phyloP scores from a whole-genome alignment of 2,113 vertebrate species.

The Sitta europaea region DNA sequence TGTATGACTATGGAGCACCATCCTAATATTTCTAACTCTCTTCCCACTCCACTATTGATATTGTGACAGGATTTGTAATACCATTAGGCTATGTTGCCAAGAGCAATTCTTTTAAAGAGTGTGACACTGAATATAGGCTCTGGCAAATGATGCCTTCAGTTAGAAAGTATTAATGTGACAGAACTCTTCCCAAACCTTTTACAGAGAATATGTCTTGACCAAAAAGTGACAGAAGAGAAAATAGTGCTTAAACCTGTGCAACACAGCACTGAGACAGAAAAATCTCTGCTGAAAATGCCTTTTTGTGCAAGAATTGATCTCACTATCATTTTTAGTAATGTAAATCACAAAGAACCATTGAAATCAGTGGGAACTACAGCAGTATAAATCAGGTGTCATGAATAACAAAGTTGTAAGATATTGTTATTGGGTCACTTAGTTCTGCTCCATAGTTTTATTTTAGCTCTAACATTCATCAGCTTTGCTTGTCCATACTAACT shows the following conservation, averaged over 20 bases:
- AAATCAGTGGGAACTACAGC: neutral
- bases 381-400: neutral
- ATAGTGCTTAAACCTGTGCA: neutral
- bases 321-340: neutral
- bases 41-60: constrained; percentile 12
- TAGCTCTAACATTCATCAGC: neutral
- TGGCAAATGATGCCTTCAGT: constrained; percentile 42
- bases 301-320: neutral
- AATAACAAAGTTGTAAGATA: neutral
- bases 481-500: constrained; percentile 3
- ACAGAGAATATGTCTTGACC: constrained; percentile 1
- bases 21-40: constrained; percentile 25
- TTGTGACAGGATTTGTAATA: constrained; percentile 45
- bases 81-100: constrained; percentile 20
- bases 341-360: neutral
- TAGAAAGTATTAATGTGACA: constrained; percentile 39
- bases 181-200: constrained; percentile 26
- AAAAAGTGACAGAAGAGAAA: constrained; percentile 35
- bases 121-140: constrained; percentile 45
- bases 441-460: constrained; percentile 9
- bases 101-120: constrained; percentile 36
- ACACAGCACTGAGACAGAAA: neutral
- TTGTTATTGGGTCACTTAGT: neutral
- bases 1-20: neutral
- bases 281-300: neutral